A percentile compares a stretch with the other conserved stretches of the same genome.
Evolutionary conservation across 2,888 invertebrate genomes (phyloP).

Genomic region (Serripes groenlandicus): DNA sequence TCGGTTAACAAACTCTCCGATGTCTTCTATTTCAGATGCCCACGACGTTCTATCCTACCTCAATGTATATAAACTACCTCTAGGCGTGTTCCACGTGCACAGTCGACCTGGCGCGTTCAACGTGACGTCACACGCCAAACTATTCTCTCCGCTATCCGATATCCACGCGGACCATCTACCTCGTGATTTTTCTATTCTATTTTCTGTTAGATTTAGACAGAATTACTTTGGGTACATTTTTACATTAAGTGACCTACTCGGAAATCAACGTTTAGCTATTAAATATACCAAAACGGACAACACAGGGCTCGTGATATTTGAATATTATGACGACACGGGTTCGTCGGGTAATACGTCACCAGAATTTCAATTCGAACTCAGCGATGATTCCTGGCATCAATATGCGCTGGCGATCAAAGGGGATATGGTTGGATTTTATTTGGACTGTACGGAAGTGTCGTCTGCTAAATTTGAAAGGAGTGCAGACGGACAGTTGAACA

Average conservation of each 20-base stretch:
- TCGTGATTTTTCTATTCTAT: conserved; percentile 76
- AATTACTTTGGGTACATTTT: conserved; percentile 75
- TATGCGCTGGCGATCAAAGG: conserved; percentile 74
- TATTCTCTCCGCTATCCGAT: conserved; percentile 74
- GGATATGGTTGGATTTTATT: conserved; percentile 69
- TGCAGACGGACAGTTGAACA: conserved; percentile 10
- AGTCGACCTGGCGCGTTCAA: conserved; percentile 72
- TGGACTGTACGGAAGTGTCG: conserved; percentile 76
- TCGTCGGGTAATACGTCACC: conserved; percentile 60
- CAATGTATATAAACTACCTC: conserved; percentile 76
- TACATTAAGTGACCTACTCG: conserved; percentile 78
- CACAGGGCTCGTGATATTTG: conserved; percentile 30
- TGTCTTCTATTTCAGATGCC: conserved; percentile 72
- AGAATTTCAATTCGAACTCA: conserved; percentile 68
- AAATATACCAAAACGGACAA: conserved; percentile 57
- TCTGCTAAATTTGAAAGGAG: conserved; percentile 45
- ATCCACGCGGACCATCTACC: conserved; percentile 78
- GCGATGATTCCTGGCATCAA: conserved; percentile 78
- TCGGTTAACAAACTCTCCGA: too few relatives aligned
- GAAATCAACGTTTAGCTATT: conserved; percentile 73
- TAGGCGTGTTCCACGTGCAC: conserved; percentile 72
- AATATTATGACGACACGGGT: conserved; percentile 62
- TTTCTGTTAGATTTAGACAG: conserved; percentile 70
- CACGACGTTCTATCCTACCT: conserved; percentile 74
- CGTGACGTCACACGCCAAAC: conserved; percentile 74